Evolutionary conservation across 2,113 vertebrate species (phyloP), one percentile per base, ranked within the genome.

Genomic region (Rissa tridactyla): DNA sequence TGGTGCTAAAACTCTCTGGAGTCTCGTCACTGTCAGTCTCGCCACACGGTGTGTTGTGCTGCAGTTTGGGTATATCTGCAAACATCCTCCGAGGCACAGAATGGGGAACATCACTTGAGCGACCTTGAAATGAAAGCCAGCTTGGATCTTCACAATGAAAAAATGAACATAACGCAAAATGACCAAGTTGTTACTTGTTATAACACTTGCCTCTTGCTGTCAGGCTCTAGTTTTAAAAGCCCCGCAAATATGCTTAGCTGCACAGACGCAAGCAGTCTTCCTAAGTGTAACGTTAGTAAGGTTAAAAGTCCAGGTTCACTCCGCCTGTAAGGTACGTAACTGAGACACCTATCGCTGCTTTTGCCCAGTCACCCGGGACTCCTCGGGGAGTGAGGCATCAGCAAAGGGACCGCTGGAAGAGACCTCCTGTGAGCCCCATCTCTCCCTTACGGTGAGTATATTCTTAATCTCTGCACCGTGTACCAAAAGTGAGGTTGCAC

Each of bases 71-170:
- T 44, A 4, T 77, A 93, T 42, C 70, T 71, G 92, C 83, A 92
- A 96, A 92, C 71, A 95, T 77, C 40, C 60, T 75, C 32, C 21
- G 34, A 73, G 32, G 78, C 71, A 83, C 51, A 52, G 78, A 93
- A 60, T 1, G 2, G 61, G 44, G 49, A 88, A 68, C 65, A 92
- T 72, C 88, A 93, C 72, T 95, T 88, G 52, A 81, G 44, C 58
- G 93, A 94, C 88, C 86, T 27, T 86, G 90, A 91, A 94, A 93
- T 27, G 76, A 86, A 92, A 95, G 72, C 51, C 90, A 94, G 82
- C 78, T 82, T 86, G 58, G 71, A 92, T 85, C 78, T 30, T 90
- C 26, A 91, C 94, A 92, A 83, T 46, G 94, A 95, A 84, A 47
- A 95, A 85, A 88, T 38, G 42, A 96, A 84, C 30, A 69, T 54